Base-by-base conservation (phyloP, 2,113 vertebrate species). In the Macheiramphus alcinus region DNA sequence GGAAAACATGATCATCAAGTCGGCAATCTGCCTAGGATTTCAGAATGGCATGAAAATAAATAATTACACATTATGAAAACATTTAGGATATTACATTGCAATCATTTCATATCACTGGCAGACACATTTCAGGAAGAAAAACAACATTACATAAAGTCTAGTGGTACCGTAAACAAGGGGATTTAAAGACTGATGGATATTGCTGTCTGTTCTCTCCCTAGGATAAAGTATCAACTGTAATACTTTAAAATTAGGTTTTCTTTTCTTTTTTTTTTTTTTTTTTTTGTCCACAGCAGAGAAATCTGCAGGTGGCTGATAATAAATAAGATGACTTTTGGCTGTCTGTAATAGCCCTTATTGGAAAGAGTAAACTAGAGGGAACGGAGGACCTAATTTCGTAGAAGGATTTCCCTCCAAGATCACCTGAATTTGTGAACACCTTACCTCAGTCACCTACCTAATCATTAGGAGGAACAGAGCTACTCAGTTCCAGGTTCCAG, bases 21-120 rank as follows among this genome's bases (percentile, higher is more conserved):
- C 13, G 92, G 97, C 97, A 97, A 66, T 97, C 96, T 97, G 97
- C 97, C 97, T 96, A 62, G 94, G 94, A 96, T 96, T 97, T 97
- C 80, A 94, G 95, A 97, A 94, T 94, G 91, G 94, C 88, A 97
- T 90, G 96, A 96, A 97, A 97, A 97, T 96, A 96, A 98, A 96
- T 97, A 97, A 96, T 97, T 97, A 96, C 96, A 93, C 86, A 96
- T 0, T 16, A 96, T 93, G 89, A 96, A 97, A 97, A 97, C 88
- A 96, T 96, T 97, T 97, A 97, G 89, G 82, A 78, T 97, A 97
- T 97, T 97, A 91, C 90, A 97, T 80, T 95, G 92, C 3, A 31
- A 95, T 93, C 79, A 96, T 96, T 98, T 97, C 85, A 80, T 97
- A 96, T 97, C 95, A 92, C 78, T 95, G 88, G 87, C 92, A 96